These are phyloP conservation scores for Apostichopus californicus DNA, from an alignment of 35 echinoderm and acorn worm species.

Conservation along the genomic window DNA sequence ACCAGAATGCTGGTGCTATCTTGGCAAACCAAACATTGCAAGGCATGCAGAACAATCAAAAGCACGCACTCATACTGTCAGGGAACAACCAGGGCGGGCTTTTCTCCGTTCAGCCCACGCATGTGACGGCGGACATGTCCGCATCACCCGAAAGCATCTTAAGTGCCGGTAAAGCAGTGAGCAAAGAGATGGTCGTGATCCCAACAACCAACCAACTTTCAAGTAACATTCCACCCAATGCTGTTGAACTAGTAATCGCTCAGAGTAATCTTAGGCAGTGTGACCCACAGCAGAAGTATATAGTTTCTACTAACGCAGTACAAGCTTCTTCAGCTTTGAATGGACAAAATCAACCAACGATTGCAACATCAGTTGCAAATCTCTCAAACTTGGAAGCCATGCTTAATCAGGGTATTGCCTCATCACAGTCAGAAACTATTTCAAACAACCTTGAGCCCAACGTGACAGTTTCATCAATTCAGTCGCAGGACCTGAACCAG, in stretches of 20 bases:
- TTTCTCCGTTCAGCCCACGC: slow-evolving; percentile 17
- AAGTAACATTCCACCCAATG: slow-evolving; percentile 44
- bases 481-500: background rate
- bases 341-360: background rate
- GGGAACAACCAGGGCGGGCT: slow-evolving; percentile 29
- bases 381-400: slow-evolving; percentile 12
- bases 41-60: background rate
- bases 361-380: background rate
- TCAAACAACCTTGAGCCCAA: background rate
- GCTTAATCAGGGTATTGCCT: background rate
- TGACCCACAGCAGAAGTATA: background rate
- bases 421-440: background rate
- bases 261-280: background rate
- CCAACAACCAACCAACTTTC: slow-evolving; percentile 22
- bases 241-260: slow-evolving; percentile 38
- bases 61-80: slow-evolving; percentile 17
- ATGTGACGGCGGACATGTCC: background rate
- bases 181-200: slow-evolving; percentile 38
- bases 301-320: background rate
- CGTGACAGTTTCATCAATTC: background rate
- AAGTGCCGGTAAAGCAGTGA: background rate
- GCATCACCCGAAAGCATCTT: background rate
- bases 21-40: background rate
- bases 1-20: background rate
- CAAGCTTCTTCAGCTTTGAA: background rate